phyloP scores from a whole-genome alignment of 1,140 invertebrate genomes.

The Panulirus ornatus region DNA sequence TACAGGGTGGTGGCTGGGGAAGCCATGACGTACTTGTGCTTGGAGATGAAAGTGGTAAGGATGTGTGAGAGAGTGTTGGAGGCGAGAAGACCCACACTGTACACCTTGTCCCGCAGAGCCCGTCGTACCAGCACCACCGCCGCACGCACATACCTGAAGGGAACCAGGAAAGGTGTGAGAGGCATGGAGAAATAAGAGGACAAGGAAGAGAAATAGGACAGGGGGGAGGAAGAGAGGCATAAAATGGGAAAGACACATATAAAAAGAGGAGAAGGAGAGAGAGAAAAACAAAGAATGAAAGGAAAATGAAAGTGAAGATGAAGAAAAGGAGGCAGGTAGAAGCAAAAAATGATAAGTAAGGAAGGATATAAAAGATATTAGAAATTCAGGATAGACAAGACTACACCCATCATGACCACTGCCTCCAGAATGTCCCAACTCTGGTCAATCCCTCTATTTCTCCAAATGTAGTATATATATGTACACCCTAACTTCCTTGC shows the following conservation, averaged over 20 bases:
- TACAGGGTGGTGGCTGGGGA: too few relatives aligned
- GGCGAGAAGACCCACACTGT: slow-evolving; percentile 89
- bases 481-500: too few relatives aligned
- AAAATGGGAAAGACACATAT: neutral
- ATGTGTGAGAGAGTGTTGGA: slow-evolving; percentile 88
- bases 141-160: slow-evolving; percentile 88
- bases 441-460: too few relatives aligned
- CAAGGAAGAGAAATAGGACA: neutral
- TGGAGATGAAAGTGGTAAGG: slow-evolving; percentile 88
- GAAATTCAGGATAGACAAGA: too few relatives aligned
- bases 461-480: too few relatives aligned
- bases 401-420: too few relatives aligned
- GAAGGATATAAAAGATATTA: too few relatives aligned
- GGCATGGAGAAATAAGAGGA: neutral
- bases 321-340: too few relatives aligned
- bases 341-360: too few relatives aligned
- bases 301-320: too few relatives aligned
- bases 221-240: slow-evolving; percentile 6
- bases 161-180: slow-evolving; percentile 76
- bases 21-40: slow-evolving; percentile 81
- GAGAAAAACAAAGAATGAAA: neutral
- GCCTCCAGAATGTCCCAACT: too few relatives aligned
- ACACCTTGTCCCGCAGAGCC: slow-evolving; percentile 89
- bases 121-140: slow-evolving; percentile 87
- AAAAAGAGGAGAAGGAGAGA: slow-evolving; percentile 19